These are phyloP conservation scores for Margarornis squamiger DNA, from an alignment of 2,797 vertebrate genomes.

Conservation along the genomic window DNA sequence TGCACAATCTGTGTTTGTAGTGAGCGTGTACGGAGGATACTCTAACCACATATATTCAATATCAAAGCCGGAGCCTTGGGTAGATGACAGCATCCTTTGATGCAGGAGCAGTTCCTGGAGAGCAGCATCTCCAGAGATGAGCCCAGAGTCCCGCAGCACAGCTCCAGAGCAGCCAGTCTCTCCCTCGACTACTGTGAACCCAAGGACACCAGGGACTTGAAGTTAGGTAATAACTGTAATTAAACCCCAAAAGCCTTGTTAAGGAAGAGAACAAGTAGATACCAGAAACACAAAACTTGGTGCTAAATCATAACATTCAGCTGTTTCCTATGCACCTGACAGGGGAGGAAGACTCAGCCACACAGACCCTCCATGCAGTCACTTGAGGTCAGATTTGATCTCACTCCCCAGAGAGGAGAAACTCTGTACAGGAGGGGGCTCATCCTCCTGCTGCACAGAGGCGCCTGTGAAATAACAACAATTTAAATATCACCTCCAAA, in stretches of 20 bases:
- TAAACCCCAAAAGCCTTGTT: conserved; percentile 1
- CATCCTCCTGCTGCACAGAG: neutral
- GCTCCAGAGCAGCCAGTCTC: neutral
- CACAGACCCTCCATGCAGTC: rapidly evolving
- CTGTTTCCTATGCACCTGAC: neutral
- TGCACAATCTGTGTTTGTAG: conserved; percentile 30
- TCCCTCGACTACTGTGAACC: neutral
- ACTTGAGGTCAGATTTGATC: neutral
- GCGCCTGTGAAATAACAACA: neutral
- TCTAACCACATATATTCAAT: neutral
- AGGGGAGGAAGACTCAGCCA: neutral
- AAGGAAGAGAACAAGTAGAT: neutral
- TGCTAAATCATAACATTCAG: neutral
- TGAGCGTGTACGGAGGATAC: neutral
- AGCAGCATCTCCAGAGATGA: neutral
- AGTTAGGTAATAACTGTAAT: neutral
- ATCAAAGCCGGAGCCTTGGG: neutral
- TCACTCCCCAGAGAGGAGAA: neutral
- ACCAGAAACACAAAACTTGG: neutral
- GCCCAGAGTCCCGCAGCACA: neutral
- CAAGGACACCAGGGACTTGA: neutral
- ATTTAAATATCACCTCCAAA: neutral
- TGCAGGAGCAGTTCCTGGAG: neutral
- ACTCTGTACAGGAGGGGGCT: neutral
- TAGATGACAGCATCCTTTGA: neutral